Evolutionary conservation across 2,888 invertebrate genomes (phyloP), one percentile per base, ranked within the genome.

Genomic region (Melitaea athalia): DNA sequence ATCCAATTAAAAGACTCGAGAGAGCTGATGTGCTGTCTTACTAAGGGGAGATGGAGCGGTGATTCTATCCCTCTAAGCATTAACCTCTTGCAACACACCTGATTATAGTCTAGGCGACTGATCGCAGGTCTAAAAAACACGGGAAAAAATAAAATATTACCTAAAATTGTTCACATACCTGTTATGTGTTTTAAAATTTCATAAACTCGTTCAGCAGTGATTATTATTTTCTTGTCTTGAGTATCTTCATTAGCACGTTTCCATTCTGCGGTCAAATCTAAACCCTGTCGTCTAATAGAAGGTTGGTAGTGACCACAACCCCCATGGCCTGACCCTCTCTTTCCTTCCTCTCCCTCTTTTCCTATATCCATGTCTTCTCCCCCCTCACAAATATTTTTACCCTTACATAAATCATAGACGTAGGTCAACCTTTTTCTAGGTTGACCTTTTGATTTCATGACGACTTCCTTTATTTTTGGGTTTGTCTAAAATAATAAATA

Each of bases 231-330:
- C 84, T 97, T 97, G 84, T 99, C 99, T 89, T 99, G 99, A 7
- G 98, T 97, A 81, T 99, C 99, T 92, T 99, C 99, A 89, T 99
- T 99, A 0, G 98, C 95, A 86, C 99, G 97, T 89, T 98, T 99
- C 99, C 99, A 99, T 89, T 99, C 99, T 0, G 99, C 99, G 0
- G 96, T 95, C 53, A 99, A 93, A 79, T 99, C 99, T 57, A 99
- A 93, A 0, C 99, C 99, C 49, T 95, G 94, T 68, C 99, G 93
- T 70, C 97, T 94, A 63, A 99, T 97, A 65, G 96, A 97, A 0
- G 99, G 99, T 85, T 99, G 99, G 83, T 98, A 99, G 76, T 99
- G 95, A 78, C 99, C 99, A 91, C 99, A 99, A 80, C 99, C 99
- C 64, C 99, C 99, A 84, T 99, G 98, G 0, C 94, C 94, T 8